A percentile compares a stretch with the other conserved stretches of the same genome.
phyloP scores from a whole-genome alignment of 2,797 vertebrate species.

The Nannoperca australis region DNA sequence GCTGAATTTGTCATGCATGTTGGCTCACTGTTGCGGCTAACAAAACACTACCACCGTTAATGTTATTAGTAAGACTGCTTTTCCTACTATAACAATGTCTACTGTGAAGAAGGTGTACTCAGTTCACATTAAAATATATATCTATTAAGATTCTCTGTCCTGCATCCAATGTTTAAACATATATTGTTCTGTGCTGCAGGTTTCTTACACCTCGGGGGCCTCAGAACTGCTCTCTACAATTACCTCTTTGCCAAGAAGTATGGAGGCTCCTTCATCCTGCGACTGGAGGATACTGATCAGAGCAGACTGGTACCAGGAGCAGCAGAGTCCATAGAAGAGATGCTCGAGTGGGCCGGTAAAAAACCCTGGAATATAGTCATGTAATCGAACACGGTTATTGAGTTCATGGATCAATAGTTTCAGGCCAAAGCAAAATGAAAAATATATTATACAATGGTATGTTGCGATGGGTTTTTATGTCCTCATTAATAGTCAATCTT shows the following conservation, averaged over 20 bases:
- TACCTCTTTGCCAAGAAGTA: conserved; percentile 93
- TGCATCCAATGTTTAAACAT: background rate
- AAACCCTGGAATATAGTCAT: background rate
- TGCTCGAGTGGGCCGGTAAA: conserved; percentile 95
- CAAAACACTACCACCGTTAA: too few species aligned
- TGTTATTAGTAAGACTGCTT: background rate
- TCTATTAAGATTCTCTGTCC: background rate
- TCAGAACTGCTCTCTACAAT: conserved; percentile 95
- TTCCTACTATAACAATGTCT: background rate
- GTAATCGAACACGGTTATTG: background rate
- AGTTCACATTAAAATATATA: background rate
- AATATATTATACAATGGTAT: background rate
- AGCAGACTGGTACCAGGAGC: conserved; percentile 90
- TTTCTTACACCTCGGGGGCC: conserved; percentile 93
- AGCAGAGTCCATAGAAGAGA: conserved; percentile 91
- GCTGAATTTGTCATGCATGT: background rate
- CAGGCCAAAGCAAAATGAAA: background rate
- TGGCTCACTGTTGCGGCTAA: background rate
- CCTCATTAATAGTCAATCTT: background rate
- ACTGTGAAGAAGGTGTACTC: background rate
- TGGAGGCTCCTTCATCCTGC: conserved; percentile 89
- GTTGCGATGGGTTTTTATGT: background rate
- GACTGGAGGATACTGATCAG: conserved; percentile 95
- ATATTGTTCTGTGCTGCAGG: conserved; percentile 77
- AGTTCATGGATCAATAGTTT: background rate